A percentile compares a stretch with the other conserved stretches of the same genome.
Conservation (phyloP, 1,140 invertebrate species). For the Bursaphelenchus mucronatus region DNA sequence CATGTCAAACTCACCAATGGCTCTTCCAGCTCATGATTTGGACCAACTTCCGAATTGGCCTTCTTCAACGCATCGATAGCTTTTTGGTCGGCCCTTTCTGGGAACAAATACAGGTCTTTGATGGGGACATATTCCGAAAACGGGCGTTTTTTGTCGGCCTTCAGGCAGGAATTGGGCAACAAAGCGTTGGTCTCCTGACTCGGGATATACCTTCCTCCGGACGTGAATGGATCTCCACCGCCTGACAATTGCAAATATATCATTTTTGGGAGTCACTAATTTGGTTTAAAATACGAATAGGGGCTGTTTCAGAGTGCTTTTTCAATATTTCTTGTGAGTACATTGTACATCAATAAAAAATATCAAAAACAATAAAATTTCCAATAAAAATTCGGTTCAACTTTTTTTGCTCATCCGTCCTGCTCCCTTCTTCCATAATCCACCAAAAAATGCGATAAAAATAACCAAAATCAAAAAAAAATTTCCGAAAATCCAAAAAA, state of each 20-base stretch:
- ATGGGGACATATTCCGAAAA: slow-evolving; percentile 38
- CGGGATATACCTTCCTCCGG: slow-evolving; percentile 25
- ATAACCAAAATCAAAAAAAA: too few relatives aligned
- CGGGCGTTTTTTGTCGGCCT: slow-evolving; percentile 44
- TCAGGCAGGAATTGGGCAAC: slow-evolving; percentile 27
- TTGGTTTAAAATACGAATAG: too few relatives aligned
- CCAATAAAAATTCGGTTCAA: too few relatives aligned
- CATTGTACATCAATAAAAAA: too few relatives aligned
- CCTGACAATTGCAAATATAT: not conserved
- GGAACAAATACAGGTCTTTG: slow-evolving; percentile 39
- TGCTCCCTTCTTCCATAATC: too few relatives aligned
- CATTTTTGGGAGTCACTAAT: too few relatives aligned
- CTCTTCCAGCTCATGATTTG: slow-evolving; percentile 24
- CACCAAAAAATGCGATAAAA: too few relatives aligned
- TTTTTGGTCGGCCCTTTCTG: slow-evolving; percentile 42
- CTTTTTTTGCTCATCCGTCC: too few relatives aligned
- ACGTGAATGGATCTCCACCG: slow-evolving; percentile 60
- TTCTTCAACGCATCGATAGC: slow-evolving; percentile 44
- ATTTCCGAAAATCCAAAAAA: too few relatives aligned
- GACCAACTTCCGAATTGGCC: slow-evolving; percentile 36
- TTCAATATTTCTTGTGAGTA: too few relatives aligned
- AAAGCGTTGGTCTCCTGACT: not conserved
- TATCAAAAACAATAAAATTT: too few relatives aligned
- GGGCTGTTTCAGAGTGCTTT: too few relatives aligned
- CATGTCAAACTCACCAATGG: slow-evolving; percentile 20